Evolutionary conservation across 2,888 invertebrate species (phyloP), one percentile per base, ranked within the genome.

Genomic region (Bellardia bayeri): DNA sequence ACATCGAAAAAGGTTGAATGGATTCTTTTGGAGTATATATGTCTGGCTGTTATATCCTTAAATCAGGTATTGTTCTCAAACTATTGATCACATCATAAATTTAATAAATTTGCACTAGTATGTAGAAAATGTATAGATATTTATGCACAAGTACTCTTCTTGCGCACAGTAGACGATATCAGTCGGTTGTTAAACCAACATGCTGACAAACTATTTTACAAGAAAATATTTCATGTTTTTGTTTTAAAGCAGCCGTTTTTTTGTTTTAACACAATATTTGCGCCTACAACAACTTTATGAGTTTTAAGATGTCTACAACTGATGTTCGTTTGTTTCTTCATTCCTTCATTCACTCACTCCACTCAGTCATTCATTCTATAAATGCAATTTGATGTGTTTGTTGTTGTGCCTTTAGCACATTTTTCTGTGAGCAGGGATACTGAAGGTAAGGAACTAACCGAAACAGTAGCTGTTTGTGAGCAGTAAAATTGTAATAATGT

Each of bases 211-310:
- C 49, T 79, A 78, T 33, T 71, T 83, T 78, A 54, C 54, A 49
- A 58, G 58, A 58, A 74, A 58, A 66, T 58, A 83, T 78, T 42
- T 63, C 66, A 4, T 37, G 37, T 37, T 68, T 68, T 66, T 33
- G 11, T 14, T 40, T 74, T 63, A 5, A n/a, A 69, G 16, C 56
- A 82, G 42, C 33, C 42, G 69, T 33, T 82, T 23, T 30, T 71
- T 75, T 61, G 80, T 71, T 78, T 74, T 72, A 74, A 74, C 66
- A 75, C 75, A 83, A 76, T 66, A 71, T 79, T 71, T 88, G 72
- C 40, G 74, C 83, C 82, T 80, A 85, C 82, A 88, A 83, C 83
- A 84, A 87, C 72, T 85, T 78, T 87, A 89, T 88, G 82, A 85
- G 84, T 82, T 79, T 76, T 54, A 86, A 80, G 82, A 80, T 83